Base-by-base conservation (phyloP, 2,888 invertebrate genomes). In the Hirtodrosophila histrioides region DNA sequence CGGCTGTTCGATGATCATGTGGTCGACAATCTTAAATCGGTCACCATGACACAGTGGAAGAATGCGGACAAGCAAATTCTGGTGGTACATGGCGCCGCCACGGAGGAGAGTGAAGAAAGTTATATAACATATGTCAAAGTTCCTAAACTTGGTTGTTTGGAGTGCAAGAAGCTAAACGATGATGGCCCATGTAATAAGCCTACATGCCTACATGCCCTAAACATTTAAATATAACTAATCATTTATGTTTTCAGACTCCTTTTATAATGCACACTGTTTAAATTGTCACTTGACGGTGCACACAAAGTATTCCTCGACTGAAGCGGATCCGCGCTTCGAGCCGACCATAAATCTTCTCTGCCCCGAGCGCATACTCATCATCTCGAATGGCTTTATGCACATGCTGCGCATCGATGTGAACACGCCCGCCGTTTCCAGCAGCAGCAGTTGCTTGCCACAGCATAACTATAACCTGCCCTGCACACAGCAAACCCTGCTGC, bases 281-380 rank as follows among this genome's bases (percentile, higher is more conserved):
- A 95, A 95, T 88, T 98, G 98, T 91, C 97, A 97, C 89, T 95
- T 97, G 79, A 97, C 97, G 45, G 94, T 98, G 73, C 98, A 98
- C 92, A 97, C 97, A 78, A 96, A 96, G 89, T 97, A 97, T 91
- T 96, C 97, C 89, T 95, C 97, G 80, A 96, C 96, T n/a, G 95
- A 96, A 43, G 96, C 97, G 49, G 96, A 95, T 83, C 97, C 96
- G 27, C 93, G 94, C 90, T 96, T 96, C 85, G 94, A 94, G 79
- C 95, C 95, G 0, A 93, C 94, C 7, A 94, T 95, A 3, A 95
- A 95, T 87, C 92, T 95, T 45, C 94, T 94, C 7, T 95, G 95
- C 85, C 94, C 94, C 50, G 94, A 95, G 80, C 94, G 95, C 79
- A 95, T 96, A 62, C 94, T 97, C 45, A 94, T 97, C 51, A 96